A percentile compares a stretch with the other conserved stretches of the same genome.
Conservation (phyloP, 2,113 vertebrate species). For the Rhombomys opimus region DNA sequence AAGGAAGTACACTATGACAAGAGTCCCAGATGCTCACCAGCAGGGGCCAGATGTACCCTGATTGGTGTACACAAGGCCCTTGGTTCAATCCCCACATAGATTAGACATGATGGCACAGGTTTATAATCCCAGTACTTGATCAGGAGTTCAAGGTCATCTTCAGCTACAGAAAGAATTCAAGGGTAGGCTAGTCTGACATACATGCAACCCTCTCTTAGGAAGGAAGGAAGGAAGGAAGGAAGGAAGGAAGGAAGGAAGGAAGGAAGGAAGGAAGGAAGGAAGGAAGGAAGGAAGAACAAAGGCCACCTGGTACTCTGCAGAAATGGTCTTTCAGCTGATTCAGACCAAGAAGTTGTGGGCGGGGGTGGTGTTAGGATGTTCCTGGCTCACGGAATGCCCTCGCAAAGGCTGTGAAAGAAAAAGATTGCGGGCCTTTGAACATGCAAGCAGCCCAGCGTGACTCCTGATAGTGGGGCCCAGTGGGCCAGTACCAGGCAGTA, state of each 20-base stretch:
- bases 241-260: fast-evolving
- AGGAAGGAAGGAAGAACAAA: neutral
- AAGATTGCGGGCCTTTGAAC: neutral
- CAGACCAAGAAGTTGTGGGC: neutral
- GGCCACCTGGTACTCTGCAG: neutral
- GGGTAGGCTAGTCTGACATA: neutral
- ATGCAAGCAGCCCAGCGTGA: neutral
- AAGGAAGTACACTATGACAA: neutral
- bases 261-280: too few species aligned
- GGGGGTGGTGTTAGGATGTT: neutral
- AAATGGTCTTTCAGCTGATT: neutral
- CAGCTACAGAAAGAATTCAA: neutral
- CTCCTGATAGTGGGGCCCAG: neutral
- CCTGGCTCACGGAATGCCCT: neutral
- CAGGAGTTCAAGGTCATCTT: neutral
- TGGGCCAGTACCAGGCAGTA: neutral
- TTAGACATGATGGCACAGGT: neutral
- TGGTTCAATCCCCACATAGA: neutral
- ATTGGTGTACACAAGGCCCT: too few species aligned
- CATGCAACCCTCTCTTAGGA: neutral
- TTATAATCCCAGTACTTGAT: neutral
- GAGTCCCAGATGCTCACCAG: neutral
- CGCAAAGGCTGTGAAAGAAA: neutral
- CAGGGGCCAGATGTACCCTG: neutral
- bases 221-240: neutral